These are phyloP conservation scores for Sinocyclocheilus grahami DNA, from an alignment of 2,113 vertebrate species.

Conservation along the genomic window DNA sequence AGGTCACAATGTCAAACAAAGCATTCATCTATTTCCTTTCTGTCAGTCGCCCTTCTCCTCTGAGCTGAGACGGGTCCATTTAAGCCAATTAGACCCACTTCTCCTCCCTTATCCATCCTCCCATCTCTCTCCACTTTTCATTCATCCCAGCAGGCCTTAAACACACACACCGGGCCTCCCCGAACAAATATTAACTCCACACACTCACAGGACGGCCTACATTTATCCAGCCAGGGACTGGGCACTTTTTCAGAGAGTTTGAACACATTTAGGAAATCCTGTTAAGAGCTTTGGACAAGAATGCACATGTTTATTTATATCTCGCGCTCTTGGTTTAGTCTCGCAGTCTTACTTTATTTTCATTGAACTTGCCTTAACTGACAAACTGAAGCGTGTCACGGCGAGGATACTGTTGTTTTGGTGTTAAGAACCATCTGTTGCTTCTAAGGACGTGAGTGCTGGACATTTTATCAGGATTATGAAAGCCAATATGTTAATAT, in stretches of 20 bases:
- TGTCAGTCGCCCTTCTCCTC: conserved; percentile 14
- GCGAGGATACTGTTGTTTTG: neutral
- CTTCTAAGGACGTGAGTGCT: neutral
- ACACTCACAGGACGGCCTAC: conserved; percentile 10
- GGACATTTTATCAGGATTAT: conserved; percentile 33
- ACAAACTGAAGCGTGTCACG: neutral
- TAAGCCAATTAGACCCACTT: conserved; percentile 70
- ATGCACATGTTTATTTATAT: conserved; percentile 12
- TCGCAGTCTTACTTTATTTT: conserved; percentile 27
- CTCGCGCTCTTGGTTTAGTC: neutral
- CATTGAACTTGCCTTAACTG: neutral
- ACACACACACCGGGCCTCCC: conserved; percentile 69
- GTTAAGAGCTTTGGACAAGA: conserved; percentile 54
- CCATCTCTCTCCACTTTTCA: conserved; percentile 48
- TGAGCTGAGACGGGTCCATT: conserved; percentile 51
- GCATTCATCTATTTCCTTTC: conserved; percentile 44
- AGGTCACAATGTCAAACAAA: conserved; percentile 36
- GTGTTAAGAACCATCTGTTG: conserved; percentile 30
- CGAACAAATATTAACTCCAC: conserved; percentile 71
- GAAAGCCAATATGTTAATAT: neutral
- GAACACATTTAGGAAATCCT: conserved; percentile 70
- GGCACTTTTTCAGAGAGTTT: conserved; percentile 58
- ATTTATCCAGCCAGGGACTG: conserved; percentile 49
- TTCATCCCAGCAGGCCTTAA: conserved; percentile 72
- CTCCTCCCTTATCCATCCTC: conserved; percentile 62